Conservation (phyloP, 2,113 vertebrate genomes). For the Megaceryle torquata region DNA sequence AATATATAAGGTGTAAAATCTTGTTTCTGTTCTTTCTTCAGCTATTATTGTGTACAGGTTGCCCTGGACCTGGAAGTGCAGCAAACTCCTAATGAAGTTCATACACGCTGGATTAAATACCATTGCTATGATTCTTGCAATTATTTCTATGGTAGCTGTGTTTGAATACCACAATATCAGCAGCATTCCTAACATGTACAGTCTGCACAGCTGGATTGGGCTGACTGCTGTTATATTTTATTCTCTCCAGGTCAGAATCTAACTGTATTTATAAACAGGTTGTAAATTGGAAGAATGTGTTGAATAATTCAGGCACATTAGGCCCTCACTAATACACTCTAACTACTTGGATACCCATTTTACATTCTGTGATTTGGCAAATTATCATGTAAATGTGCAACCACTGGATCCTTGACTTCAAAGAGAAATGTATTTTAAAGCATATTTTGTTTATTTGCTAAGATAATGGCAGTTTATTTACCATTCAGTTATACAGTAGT, state of each 20-base stretch:
- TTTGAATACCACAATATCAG: conserved; percentile 89
- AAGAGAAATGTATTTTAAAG: neutral
- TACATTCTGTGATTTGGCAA: neutral
- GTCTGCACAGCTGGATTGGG: conserved; percentile 96
- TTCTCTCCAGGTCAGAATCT: conserved; percentile 82
- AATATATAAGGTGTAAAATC: neutral
- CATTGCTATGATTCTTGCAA: conserved; percentile 79
- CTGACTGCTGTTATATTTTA: conserved; percentile 83
- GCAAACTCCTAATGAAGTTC: conserved; percentile 91
- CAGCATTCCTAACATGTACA: conserved; percentile 93
- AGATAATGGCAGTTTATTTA: neutral
- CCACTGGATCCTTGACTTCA: neutral
- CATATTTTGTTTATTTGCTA: neutral
- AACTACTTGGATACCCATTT: neutral
- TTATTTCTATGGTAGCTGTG: conserved; percentile 85
- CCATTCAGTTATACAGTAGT: neutral
- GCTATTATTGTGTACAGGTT: conserved; percentile 87
- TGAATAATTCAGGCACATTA: neutral
- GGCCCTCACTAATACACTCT: neutral
- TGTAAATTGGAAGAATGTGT: neutral
- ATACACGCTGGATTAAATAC: conserved; percentile 90
- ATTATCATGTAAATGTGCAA: neutral
- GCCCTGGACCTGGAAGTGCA: conserved; percentile 94
- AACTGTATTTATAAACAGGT: conserved; percentile 6
- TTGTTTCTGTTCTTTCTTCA: conserved; percentile 53